Percentiles rank a stretch among this genome's conserved stretches.
Evolutionary conservation across 2,113 vertebrate genomes (phyloP).

Genomic region (Ictidomys tridecemlineatus): DNA sequence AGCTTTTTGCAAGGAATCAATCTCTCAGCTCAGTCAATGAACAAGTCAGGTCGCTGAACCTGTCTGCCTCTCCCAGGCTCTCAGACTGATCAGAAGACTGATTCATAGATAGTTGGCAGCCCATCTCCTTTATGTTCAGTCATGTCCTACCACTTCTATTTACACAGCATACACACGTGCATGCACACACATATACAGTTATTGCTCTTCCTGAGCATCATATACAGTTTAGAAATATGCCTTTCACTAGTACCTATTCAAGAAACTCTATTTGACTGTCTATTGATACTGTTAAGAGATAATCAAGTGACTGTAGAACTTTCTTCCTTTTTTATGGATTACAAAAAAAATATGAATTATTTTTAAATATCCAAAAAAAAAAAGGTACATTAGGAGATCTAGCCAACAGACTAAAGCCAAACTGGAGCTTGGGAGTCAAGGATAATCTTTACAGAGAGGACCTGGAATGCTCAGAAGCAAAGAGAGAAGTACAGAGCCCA

Average conservation of each 20-base stretch:
- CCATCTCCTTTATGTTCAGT: not conserved
- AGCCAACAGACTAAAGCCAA: not conserved
- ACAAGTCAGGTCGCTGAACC: not conserved
- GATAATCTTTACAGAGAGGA: not conserved
- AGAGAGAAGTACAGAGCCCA: not conserved
- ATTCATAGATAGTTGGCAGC: not conserved
- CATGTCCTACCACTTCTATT: accelerated
- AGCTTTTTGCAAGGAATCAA: not conserved
- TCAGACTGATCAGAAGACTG: not conserved
- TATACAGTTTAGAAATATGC: not conserved
- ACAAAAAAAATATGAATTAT: not conserved
- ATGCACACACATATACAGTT: not conserved
- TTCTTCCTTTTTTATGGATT: not conserved
- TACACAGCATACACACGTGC: too few species aligned
- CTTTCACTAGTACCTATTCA: not conserved
- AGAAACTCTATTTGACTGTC: not conserved
- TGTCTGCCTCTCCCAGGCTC: not conserved
- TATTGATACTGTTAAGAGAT: not conserved
- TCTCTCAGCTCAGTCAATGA: not conserved
- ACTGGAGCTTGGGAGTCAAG: not conserved
- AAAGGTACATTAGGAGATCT: not conserved
- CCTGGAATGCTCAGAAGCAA: not conserved
- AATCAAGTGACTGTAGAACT: not conserved
- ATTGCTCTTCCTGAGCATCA: not conserved
- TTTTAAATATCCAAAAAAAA: not conserved